phyloP scores from a whole-genome alignment of 2,888 invertebrate species.

The Andrena fulva region DNA sequence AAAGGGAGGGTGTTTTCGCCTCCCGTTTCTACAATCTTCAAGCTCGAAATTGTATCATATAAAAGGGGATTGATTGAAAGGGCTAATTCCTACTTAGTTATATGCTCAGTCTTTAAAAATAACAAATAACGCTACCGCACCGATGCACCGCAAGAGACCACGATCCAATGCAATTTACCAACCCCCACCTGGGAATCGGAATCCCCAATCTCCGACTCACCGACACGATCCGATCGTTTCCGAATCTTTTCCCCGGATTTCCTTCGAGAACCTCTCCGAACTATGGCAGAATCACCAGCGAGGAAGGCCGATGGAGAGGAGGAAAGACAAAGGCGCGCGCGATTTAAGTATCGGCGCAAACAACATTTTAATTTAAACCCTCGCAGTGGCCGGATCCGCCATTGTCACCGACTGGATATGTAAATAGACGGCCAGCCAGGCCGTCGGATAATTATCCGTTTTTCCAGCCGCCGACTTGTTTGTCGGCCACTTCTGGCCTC shows the following conservation, averaged over 20 bases:
- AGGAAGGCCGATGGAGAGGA: not conserved
- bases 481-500: constrained; percentile 72
- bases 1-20: not conserved
- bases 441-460: constrained; percentile 75
- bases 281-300: not conserved
- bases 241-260: constrained; percentile 32
- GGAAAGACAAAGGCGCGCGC: constrained; percentile 55
- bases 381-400: constrained; percentile 26
- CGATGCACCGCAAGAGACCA: too few species aligned
- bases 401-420: constrained; percentile 64
- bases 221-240: not conserved
- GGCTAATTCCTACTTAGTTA: too few species aligned
- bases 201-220: not conserved
- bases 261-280: constrained; percentile 12
- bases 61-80: too few species aligned
- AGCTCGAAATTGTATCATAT: not conserved
- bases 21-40: not conserved
- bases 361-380: constrained; percentile 80
- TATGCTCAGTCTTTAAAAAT: too few species aligned
- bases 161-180: not conserved
- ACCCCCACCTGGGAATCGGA: not conserved
- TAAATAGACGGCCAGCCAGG: constrained; percentile 68
- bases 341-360: constrained; percentile 78
- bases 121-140: too few species aligned
- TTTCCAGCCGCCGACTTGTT: constrained; percentile 72